Evolutionary conservation across 37 sponge, comb jelly and placozoan genomes (phyloP).

Genomic region (Chondrosia reniformis): DNA sequence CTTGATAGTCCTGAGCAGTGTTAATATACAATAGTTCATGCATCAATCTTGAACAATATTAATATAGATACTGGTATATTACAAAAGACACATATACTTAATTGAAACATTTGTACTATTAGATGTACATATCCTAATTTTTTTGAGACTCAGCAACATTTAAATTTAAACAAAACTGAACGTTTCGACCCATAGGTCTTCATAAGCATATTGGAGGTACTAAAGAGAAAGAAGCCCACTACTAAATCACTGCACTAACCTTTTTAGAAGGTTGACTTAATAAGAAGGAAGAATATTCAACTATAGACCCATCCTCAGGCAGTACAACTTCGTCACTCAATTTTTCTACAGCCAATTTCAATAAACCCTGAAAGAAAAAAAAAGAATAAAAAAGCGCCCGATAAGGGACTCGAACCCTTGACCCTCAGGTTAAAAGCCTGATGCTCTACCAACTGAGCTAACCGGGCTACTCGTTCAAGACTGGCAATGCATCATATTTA

Average conservation of each 20-base stretch:
- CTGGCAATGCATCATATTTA: too few relatives aligned
- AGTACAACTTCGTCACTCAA: conserved; percentile 31
- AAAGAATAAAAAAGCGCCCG: conserved; percentile 15
- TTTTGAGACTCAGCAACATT: too few relatives aligned
- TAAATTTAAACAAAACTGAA: too few relatives aligned
- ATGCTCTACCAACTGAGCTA: conserved; percentile 78
- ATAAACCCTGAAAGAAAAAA: conserved; percentile 30
- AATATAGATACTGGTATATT: too few relatives aligned
- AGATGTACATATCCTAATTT: too few relatives aligned
- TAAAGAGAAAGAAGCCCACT: too few relatives aligned
- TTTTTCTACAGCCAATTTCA: conserved; percentile 39
- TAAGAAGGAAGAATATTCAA: conserved; percentile 47
- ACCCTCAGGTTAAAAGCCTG: conserved; percentile 76
- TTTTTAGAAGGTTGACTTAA: conserved; percentile 51
- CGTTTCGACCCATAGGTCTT: too few relatives aligned
- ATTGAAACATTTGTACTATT: too few relatives aligned
- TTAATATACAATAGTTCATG: too few relatives aligned
- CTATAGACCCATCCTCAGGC: conserved; percentile 43
- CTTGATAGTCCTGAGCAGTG: conserved; percentile 35
- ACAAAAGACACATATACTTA: too few relatives aligned
- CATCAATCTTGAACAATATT: too few relatives aligned
- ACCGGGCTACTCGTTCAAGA: conserved; percentile 37
- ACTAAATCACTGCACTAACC: conserved; percentile 2
- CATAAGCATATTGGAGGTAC: too few relatives aligned
- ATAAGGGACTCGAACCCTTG: conserved; percentile 49